Conservation (phyloP, 2,797 vertebrate species). For the Erithacus rubecula region DNA sequence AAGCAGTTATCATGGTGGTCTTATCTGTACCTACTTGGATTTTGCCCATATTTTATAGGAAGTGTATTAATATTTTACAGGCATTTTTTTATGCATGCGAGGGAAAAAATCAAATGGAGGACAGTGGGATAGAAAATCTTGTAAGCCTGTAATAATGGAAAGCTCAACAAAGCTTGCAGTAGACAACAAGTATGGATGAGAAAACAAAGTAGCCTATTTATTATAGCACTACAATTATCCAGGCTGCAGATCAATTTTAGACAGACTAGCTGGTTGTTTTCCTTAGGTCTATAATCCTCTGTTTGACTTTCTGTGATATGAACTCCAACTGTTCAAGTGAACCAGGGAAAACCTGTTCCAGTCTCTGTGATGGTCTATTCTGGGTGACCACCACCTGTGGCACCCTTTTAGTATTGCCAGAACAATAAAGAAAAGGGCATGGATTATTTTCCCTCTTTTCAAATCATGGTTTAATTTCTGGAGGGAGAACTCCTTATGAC, state of each 20-base stretch:
- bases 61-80: neutral
- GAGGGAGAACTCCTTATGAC: slow-evolving; percentile 11
- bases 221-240: neutral
- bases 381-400: neutral
- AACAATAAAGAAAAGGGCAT: neutral
- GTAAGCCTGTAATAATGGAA: neutral
- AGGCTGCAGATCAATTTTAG: slow-evolving; percentile 15
- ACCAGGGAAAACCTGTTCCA: neutral
- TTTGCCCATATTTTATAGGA: neutral
- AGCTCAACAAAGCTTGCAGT: neutral
- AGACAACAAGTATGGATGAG: neutral
- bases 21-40: neutral
- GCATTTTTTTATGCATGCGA: neutral
- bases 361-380: neutral
- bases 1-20: neutral
- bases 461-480: neutral
- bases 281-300: neutral
- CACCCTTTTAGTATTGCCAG: neutral
- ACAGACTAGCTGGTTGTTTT: slow-evolving; percentile 26
- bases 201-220: slow-evolving; percentile 25
- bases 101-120: neutral
- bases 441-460: neutral
- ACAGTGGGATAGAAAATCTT: neutral
- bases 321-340: neutral
- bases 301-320: neutral